Evolutionary conservation across 37 sponge, comb jelly and placozoan genomes (phyloP), one percentile per base, ranked within the genome.

Genomic region (Axinella damicornis): DNA sequence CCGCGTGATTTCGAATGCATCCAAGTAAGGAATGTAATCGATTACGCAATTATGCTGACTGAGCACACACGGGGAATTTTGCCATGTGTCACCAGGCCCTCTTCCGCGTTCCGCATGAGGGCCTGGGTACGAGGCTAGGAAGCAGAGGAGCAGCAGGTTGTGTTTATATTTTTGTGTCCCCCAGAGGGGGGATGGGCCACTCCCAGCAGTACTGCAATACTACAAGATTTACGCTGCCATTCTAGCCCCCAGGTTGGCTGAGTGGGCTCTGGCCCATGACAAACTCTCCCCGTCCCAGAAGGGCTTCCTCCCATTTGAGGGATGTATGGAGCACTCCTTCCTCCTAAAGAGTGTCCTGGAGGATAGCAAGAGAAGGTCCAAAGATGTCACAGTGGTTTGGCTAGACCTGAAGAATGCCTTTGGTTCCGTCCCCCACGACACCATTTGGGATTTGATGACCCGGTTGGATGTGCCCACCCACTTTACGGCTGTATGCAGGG

Each of bases 301-400:
- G 16, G 84, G 84, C 24, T 87, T 80, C 74, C 80, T 87, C 1
- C 88, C 88, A 37, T 80, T 65, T 25, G 88, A 87, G 20, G 88
- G 88, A 0, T 76, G 77, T 58, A 0, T 55, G 25, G 78, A 87
- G 35, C 81, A 87, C 81, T 53, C 80, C 74, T 87, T 87, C 67
- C 32, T 74, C 1, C 58, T 87, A 0, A 53, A 61, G 57, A 53
- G 57, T 54, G 30, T 71, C 37, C 14, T 87, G 54, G 65, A 32
- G 16, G 81, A 79, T 62, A 62, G 67, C 66, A 54, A 58, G 2
- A 32, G 88, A 2, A 56, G 57, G 40, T 57, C 55, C 17, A 72
- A 38, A 36, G 53, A 87, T 33, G 34, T 79, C 22, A 2, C 22
- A 4, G 27, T 79, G 0, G 74, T 73, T 25, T 87, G 88, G 88